Conservation (phyloP, 1,140 invertebrate species). For the Aphidius ervi region DNA sequence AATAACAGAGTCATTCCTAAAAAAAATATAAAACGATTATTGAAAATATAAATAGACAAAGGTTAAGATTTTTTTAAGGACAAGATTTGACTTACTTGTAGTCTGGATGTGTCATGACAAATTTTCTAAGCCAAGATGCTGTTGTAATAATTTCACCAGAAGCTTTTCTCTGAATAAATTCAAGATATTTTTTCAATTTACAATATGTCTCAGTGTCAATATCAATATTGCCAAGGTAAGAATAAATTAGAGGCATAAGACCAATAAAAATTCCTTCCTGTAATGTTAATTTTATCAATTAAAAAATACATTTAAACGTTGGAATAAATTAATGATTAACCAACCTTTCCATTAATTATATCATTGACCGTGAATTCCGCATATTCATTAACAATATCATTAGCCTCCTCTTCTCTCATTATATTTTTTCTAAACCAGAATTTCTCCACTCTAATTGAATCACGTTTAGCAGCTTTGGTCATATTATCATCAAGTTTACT, state of each 20-base stretch:
- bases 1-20: conserved; percentile 83
- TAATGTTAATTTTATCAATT: not conserved
- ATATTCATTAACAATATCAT: conserved; percentile 51
- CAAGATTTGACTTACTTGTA: conserved; percentile 67
- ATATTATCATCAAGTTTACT: conserved; percentile 99
- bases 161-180: conserved; percentile 86
- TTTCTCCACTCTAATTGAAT: conserved; percentile 76
- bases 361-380: conserved; percentile 86
- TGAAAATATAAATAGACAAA: not conserved
- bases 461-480: conserved; percentile 84
- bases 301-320: conserved; percentile 18
- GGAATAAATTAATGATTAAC: not conserved
- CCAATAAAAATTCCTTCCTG: conserved; percentile 86
- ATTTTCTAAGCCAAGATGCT: conserved; percentile 87
- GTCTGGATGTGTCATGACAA: conserved; percentile 81
- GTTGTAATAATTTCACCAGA: conserved; percentile 82
- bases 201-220: conserved; percentile 95
- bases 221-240: conserved; percentile 89
- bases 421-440: conserved; percentile 91
- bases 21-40: conserved; percentile 23
- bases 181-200: conserved; percentile 94
- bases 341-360: conserved; percentile 95
- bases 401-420: conserved; percentile 50
- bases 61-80: not conserved
- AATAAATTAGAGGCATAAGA: conserved; percentile 86